phyloP scores from a whole-genome alignment of 2,113 vertebrate species.

The Gymnarchus niloticus region DNA sequence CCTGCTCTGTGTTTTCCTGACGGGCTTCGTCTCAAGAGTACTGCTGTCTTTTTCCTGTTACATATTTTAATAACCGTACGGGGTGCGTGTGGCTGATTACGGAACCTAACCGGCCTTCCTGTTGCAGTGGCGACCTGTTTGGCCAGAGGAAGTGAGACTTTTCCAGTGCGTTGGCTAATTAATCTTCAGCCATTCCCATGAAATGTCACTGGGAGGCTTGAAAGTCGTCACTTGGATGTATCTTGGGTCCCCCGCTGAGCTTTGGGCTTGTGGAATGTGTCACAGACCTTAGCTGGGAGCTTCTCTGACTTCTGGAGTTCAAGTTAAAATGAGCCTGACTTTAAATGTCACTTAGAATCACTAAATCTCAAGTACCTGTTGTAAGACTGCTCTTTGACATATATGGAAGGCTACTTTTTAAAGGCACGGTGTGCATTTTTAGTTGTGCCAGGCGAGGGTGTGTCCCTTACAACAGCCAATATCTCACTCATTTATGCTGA shows the following conservation, averaged over 20 bases:
- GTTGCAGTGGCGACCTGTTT: neutral
- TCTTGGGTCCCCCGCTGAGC: conserved; percentile 8
- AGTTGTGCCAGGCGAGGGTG: neutral
- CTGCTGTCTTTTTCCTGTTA: too few species aligned
- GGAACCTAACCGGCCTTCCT: too few species aligned
- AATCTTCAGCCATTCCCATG: neutral
- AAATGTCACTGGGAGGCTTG: conserved; percentile 1
- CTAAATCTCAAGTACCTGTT: neutral
- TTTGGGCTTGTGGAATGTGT: neutral
- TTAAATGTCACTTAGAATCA: neutral
- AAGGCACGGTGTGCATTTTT: neutral
- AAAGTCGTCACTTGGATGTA: neutral
- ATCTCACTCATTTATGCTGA: neutral
- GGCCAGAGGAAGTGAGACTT: neutral
- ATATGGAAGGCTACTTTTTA: neutral
- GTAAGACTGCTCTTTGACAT: neutral
- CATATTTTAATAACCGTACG: too few species aligned
- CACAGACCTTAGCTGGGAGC: neutral
- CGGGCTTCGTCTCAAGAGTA: too few species aligned
- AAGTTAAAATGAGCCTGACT: neutral
- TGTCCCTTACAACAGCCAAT: neutral
- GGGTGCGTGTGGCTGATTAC: too few species aligned
- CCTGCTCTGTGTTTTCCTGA: too few species aligned
- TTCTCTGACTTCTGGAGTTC: neutral
- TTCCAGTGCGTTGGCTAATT: neutral